A percentile compares a stretch with the other conserved stretches of the same genome.
Conservation (phyloP, 2,113 vertebrate genomes). For the Nyctibius bracteatus region DNA sequence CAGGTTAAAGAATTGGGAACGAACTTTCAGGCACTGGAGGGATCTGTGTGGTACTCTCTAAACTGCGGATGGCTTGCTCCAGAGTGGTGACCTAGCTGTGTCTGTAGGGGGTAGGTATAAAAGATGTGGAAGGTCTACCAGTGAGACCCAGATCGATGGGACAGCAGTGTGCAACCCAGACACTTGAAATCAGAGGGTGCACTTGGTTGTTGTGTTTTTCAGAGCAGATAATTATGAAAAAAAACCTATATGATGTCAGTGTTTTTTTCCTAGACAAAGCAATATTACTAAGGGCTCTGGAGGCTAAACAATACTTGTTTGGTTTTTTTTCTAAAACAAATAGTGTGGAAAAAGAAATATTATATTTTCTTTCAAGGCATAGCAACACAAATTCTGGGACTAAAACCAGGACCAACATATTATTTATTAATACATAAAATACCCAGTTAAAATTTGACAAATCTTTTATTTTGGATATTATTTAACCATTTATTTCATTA, state of each 20-base stretch:
- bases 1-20: neutral
- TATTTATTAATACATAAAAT: neutral
- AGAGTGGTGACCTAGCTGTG: neutral
- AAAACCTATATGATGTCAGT: neutral
- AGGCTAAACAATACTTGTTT: neutral
- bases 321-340: neutral
- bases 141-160: accelerated
- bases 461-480: neutral
- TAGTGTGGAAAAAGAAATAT: neutral
- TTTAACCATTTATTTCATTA: neutral
- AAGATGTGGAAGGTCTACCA: neutral
- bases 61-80: neutral
- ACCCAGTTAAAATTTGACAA: neutral
- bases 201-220: neutral
- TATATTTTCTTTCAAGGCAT: neutral
- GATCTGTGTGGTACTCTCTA: neutral
- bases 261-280: neutral
- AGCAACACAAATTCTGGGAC: neutral
- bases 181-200: neutral
- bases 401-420: neutral
- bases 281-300: neutral
- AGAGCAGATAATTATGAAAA: neutral
- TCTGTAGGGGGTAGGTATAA: neutral
- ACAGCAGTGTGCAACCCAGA: neutral
- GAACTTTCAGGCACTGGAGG: neutral